Evolutionary conservation across 2,113 vertebrate species (phyloP).

Genomic region (Tretioscincus oriximinensis): DNA sequence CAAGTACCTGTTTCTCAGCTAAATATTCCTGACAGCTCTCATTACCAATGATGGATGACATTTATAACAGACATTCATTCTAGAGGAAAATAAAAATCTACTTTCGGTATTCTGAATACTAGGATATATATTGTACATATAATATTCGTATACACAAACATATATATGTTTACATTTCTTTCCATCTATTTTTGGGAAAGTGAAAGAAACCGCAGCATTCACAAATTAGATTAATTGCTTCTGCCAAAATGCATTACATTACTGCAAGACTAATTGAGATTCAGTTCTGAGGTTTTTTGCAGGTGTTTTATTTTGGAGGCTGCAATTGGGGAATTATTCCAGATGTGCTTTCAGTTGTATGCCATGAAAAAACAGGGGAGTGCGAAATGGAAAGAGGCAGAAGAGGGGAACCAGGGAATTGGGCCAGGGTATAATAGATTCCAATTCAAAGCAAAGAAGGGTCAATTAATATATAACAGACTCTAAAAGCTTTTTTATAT

Average conservation of each 20-base stretch:
- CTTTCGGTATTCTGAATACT: slow-evolving; percentile 59
- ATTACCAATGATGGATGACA: slow-evolving; percentile 88
- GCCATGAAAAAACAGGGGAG: slow-evolving; percentile 15
- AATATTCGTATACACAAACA: too few relatives aligned
- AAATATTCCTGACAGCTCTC: slow-evolving; percentile 90
- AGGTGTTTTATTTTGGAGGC: slow-evolving; percentile 53
- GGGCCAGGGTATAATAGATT: background rate
- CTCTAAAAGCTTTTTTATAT: background rate
- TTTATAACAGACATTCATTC: slow-evolving; percentile 84
- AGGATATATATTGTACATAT: slow-evolving; percentile 15
- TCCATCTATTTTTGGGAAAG: slow-evolving; percentile 49
- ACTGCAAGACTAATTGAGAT: slow-evolving; percentile 62
- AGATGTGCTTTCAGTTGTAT: slow-evolving; percentile 44
- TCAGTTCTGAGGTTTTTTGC: slow-evolving; percentile 60
- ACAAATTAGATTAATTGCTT: slow-evolving; percentile 68
- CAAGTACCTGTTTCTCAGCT: slow-evolving; percentile 86
- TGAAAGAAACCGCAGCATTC: slow-evolving; percentile 62
- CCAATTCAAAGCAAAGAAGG: background rate
- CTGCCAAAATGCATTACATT: slow-evolving; percentile 71
- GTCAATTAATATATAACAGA: background rate
- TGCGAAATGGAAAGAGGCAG: background rate
- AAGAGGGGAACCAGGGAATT: background rate
- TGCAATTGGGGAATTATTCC: slow-evolving; percentile 35
- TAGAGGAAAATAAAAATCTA: slow-evolving; percentile 73
- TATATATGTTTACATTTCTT: slow-evolving; percentile 50